phyloP scores from a whole-genome alignment of 2,888 invertebrate genomes.

The Chymomyza procnemis region DNA sequence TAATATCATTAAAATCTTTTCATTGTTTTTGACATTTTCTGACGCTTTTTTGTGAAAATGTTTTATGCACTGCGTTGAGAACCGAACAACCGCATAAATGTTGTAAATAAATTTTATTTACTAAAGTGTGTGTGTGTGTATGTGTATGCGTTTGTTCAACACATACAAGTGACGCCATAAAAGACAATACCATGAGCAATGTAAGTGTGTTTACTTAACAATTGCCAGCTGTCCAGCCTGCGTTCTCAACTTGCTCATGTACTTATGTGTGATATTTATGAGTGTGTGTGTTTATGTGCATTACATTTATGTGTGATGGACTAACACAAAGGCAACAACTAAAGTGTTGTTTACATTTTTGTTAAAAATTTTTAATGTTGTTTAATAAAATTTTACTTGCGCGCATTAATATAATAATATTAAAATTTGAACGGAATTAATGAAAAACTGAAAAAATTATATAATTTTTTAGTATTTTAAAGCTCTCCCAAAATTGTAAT shows the following conservation, averaged over 20 bases:
- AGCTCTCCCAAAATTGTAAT: no score
- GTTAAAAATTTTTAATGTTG: background rate
- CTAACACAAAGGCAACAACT: no score
- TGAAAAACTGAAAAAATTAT: no score
- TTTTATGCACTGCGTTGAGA: slow-evolving; percentile 41
- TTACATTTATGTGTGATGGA: background rate
- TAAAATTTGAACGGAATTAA: no score
- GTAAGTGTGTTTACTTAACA: background rate
- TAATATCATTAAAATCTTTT: slow-evolving; percentile 15
- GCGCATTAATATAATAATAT: no score
- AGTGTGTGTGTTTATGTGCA: background rate
- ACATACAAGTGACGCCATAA: background rate
- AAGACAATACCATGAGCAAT: background rate
- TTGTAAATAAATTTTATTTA: background rate
- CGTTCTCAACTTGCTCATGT: background rate
- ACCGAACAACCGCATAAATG: background rate
- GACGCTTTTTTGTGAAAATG: slow-evolving; percentile 25
- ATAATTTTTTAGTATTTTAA: no score
- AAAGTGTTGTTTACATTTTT: background rate
- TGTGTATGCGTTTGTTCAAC: background rate
- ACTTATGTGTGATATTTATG: background rate
- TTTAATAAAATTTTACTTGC: no score
- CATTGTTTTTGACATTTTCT: background rate
- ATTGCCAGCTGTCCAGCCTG: background rate
- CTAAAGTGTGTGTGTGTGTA: slow-evolving; percentile 1